Base-by-base conservation (phyloP, 2,888 invertebrate species). In the Eubasilissa splendida region DNA sequence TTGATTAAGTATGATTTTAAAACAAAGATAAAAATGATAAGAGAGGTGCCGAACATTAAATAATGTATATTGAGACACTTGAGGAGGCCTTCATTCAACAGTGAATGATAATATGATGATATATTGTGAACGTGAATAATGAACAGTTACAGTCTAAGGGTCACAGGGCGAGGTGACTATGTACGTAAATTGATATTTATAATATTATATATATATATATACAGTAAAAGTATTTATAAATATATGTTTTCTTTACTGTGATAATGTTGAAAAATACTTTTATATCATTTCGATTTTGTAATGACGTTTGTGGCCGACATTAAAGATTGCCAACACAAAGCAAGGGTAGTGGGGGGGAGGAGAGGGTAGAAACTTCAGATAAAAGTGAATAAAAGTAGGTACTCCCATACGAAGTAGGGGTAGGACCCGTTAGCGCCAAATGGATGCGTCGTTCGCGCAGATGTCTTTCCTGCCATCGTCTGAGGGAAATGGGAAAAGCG, bases 391-490 rank as follows among this genome's bases (percentile, higher is more conserved):
- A 33, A 63, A 63, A 22, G n/a, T 63, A 63, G 63, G 11, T 42
- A 63, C 63, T 22, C 4, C 33, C 33, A 22, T 14, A 31, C 14
- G 63, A 66, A 66, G n/a, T 33, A 54, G 56, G 56, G 33, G 54
- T 14, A 71, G 3, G 56, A 56, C 54, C 71, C 71, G 56, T 71
- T 54, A 56, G 71, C 33, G 22, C 56, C 71, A 56, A 50, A 68
- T 22, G 56, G 71, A 71, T 53, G 56, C 56, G 54, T 71, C 71
- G 12, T 71, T 71, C 71, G 71, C 54, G 54, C 71, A 66, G 66
- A 66, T 66, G 66, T 66, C 66, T 50, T 42, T 42, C 42, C 66
- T 8, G 63, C n/a, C 12, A 66, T 50, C 11, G 31, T 71, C 31
- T 56, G 12, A 53, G 71, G 71, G 56, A 68, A 71, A 56, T 54